Conservation (phyloP, 2,797 vertebrate species). For the Gymnodraco acuticeps region DNA sequence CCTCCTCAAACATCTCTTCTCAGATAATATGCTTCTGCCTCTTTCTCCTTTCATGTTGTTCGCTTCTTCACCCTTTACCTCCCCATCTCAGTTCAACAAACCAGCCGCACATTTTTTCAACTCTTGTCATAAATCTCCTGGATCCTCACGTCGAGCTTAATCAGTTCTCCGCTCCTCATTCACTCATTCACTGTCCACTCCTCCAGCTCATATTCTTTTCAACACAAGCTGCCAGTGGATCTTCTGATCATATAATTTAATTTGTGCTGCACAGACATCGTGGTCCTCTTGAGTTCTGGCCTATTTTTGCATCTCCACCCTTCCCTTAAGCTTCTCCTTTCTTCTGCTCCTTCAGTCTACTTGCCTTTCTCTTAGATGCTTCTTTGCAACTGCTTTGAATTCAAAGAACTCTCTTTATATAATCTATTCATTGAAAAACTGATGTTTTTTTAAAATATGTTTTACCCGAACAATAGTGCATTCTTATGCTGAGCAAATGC, state of each 20-base stretch:
- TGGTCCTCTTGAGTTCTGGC: slow-evolving; percentile 5
- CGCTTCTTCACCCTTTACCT: slow-evolving; percentile 15
- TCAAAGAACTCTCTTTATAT: slow-evolving; percentile 26
- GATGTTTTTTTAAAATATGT: slow-evolving; percentile 12
- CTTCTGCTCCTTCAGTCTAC: slow-evolving; percentile 17
- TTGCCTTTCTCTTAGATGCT: slow-evolving; percentile 8
- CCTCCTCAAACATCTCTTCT: neutral
- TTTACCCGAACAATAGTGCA: slow-evolving; percentile 31
- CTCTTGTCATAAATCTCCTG: slow-evolving; percentile 25
- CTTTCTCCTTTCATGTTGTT: slow-evolving; percentile 21
- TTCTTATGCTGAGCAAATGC: slow-evolving; percentile 22
- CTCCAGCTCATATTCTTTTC: slow-evolving; percentile 39
- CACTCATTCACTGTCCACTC: slow-evolving; percentile 29
- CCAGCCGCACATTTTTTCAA: slow-evolving; percentile 3
- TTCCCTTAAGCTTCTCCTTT: slow-evolving; percentile 25
- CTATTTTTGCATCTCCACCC: slow-evolving; percentile 33
- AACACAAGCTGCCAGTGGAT: slow-evolving; percentile 20
- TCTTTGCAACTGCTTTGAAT: slow-evolving; percentile 33
- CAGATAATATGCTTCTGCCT: neutral
- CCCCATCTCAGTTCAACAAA: slow-evolving; percentile 21
- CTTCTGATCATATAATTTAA: slow-evolving; percentile 43
- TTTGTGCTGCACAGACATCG: slow-evolving; percentile 27
- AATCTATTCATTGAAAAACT: slow-evolving; percentile 25
- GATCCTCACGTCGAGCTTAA: slow-evolving; percentile 22
- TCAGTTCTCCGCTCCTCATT: slow-evolving; percentile 14